Percentiles rank a stretch among this genome's conserved stretches.
Evolutionary conservation across 2,888 invertebrate genomes (phyloP).

Genomic region (Yponomeuta plumbellus): DNA sequence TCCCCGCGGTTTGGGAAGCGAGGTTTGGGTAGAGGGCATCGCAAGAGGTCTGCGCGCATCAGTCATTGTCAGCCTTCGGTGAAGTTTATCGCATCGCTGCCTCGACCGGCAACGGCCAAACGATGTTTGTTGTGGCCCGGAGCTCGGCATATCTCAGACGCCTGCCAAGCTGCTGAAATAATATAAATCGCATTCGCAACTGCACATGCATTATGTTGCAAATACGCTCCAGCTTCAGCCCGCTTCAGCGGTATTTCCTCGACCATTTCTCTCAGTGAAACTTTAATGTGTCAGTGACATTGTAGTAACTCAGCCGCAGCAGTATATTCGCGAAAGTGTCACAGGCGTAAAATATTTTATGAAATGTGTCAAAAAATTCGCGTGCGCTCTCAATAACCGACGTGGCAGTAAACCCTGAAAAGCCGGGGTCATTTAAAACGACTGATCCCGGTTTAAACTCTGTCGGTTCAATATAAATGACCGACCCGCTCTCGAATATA

Average conservation of each 20-base stretch:
- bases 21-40: neutral
- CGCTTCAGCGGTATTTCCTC: neutral
- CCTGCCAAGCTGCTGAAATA: conserved; percentile 25
- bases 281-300: neutral
- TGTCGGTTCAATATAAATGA: conserved; percentile 12
- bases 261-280: neutral
- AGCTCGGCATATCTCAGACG: conserved; percentile 32
- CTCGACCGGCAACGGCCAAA: conserved; percentile 46
- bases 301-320: neutral
- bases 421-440: conserved; percentile 48
- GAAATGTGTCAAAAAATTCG: neutral
- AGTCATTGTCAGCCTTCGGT: conserved; percentile 58
- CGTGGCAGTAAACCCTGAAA: conserved; percentile 19
- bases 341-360: neutral
- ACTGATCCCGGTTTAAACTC: conserved; percentile 35
- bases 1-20: neutral
- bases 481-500: conserved; percentile 3
- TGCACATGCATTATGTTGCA: neutral
- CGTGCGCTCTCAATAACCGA: conserved; percentile 4
- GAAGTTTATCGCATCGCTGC: conserved; percentile 52
- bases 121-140: conserved; percentile 59
- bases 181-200: conserved; percentile 26
- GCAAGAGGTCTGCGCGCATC: conserved; percentile 37
- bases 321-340: neutral
- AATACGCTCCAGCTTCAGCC: no score